phyloP scores from a whole-genome alignment of 2,888 invertebrate genomes.

The Mystacides longicornis region DNA sequence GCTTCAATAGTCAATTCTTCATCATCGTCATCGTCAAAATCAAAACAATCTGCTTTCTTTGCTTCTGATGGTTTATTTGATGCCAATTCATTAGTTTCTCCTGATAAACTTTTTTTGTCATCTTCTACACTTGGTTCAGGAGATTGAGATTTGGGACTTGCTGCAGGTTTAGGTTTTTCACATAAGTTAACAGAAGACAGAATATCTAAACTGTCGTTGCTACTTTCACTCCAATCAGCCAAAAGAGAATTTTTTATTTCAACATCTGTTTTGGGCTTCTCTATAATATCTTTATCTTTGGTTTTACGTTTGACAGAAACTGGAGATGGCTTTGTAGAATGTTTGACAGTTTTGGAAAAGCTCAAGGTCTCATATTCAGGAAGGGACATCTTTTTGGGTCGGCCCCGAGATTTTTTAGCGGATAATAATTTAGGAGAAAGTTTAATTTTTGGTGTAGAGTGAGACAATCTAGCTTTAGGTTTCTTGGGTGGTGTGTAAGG shows the following conservation, averaged over 20 bases:
- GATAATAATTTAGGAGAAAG: background rate
- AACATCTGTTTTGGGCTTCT: constrained; percentile 50
- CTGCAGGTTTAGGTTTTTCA: constrained; percentile 19
- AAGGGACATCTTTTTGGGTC: constrained; percentile 16
- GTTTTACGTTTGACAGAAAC: constrained; percentile 35
- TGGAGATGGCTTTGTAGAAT: background rate
- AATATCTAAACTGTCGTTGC: constrained; percentile 36
- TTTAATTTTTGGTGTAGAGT: constrained; percentile 8
- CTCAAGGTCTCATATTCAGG: background rate
- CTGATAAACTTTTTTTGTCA: constrained; percentile 2
- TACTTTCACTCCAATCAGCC: constrained; percentile 72
- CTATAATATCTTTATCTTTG: constrained; percentile 37
- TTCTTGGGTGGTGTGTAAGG: constrained; percentile 38
- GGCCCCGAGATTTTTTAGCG: constrained; percentile 9
- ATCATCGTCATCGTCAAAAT: constrained; percentile 51
- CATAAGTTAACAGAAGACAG: constrained; percentile 28
- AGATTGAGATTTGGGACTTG: constrained; percentile 4
- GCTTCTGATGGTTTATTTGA: background rate
- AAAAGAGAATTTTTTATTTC: constrained; percentile 63
- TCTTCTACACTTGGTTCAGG: background rate
- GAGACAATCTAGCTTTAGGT: constrained; percentile 21
- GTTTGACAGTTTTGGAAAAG: background rate
- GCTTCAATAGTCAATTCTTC: constrained; percentile 46
- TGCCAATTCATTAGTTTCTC: background rate
- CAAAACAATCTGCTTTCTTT: constrained; percentile 35